Evolutionary conservation across 2,888 invertebrate species (phyloP).

Genomic region (Andrena camellia): DNA sequence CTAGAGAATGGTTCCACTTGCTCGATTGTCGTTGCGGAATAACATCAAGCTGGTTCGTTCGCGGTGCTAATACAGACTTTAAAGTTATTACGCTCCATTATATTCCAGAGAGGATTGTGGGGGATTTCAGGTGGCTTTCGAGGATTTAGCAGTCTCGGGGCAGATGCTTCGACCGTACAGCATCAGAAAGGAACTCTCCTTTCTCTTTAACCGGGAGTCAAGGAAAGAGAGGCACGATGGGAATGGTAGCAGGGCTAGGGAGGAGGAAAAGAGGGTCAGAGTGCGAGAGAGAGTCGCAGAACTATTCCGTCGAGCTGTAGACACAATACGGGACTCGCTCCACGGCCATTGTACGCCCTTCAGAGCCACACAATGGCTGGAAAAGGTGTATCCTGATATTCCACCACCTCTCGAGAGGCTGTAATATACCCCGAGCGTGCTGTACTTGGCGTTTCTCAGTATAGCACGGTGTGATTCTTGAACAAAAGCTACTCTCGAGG

Average conservation of each 20-base stretch:
- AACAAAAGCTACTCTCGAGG: slow-evolving; percentile 68
- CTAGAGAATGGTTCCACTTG: neutral
- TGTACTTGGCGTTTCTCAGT: slow-evolving; percentile 66
- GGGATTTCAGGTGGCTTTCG: slow-evolving; percentile 77
- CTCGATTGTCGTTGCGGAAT: neutral
- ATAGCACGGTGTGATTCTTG: slow-evolving; percentile 70
- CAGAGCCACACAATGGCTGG: slow-evolving; percentile 77
- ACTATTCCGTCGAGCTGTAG: slow-evolving; percentile 76
- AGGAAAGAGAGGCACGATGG: slow-evolving; percentile 58
- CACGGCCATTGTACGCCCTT: slow-evolving; percentile 78
- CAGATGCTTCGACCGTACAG: slow-evolving; percentile 79
- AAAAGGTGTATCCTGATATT: slow-evolving; percentile 82
- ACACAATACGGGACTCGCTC: slow-evolving; percentile 82
- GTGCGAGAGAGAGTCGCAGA: slow-evolving; percentile 70
- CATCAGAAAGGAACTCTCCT: slow-evolving; percentile 72
- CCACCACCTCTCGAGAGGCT: slow-evolving; percentile 75
- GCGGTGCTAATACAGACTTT: slow-evolving; percentile 73
- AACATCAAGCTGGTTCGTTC: slow-evolving; percentile 23
- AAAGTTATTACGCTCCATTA: slow-evolving; percentile 77
- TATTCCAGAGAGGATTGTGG: slow-evolving; percentile 73
- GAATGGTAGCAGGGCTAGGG: slow-evolving; percentile 33
- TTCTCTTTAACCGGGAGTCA: slow-evolving; percentile 67
- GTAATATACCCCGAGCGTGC: slow-evolving; percentile 67
- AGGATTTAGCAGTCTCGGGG: slow-evolving; percentile 79
- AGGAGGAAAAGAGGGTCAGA: slow-evolving; percentile 39